Evolutionary conservation across 2,113 vertebrate species (phyloP).

Genomic region (Sclerurus mexicanus): DNA sequence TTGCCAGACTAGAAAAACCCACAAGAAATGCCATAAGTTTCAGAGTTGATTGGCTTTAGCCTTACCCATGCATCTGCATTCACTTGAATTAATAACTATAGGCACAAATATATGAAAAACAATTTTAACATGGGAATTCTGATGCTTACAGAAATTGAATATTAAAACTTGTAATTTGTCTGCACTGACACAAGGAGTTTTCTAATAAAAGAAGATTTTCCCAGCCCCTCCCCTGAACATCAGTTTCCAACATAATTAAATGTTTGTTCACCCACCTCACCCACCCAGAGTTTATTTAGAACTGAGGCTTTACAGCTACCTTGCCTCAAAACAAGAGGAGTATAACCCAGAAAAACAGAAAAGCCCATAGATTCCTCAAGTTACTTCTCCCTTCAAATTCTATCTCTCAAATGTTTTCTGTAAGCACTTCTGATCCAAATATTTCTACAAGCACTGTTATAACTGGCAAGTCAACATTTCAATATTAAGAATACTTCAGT

Average conservation of each 20-base stretch:
- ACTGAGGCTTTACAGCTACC: neutral
- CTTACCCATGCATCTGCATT: neutral
- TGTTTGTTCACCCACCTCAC: rapidly evolving
- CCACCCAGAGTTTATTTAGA: neutral
- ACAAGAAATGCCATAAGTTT: neutral
- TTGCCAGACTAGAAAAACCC: neutral
- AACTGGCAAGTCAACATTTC: neutral
- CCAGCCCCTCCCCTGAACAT: neutral
- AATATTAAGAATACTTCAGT: neutral
- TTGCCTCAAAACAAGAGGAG: neutral
- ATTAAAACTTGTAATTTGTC: neutral
- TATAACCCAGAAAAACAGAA: neutral
- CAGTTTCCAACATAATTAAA: neutral
- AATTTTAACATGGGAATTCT: neutral
- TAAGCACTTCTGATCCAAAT: neutral
- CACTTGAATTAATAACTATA: neutral
- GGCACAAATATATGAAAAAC: neutral
- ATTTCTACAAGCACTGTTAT: neutral
- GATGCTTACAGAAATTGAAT: neutral
- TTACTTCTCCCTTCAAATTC: neutral
- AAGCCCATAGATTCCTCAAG: neutral
- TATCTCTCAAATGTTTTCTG: neutral
- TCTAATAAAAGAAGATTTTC: neutral
- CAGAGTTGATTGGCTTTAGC: neutral
- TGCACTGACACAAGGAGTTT: neutral